Evolutionary conservation across 2,888 invertebrate genomes (phyloP).

Genomic region (Caenorhabditis sp.): DNA sequence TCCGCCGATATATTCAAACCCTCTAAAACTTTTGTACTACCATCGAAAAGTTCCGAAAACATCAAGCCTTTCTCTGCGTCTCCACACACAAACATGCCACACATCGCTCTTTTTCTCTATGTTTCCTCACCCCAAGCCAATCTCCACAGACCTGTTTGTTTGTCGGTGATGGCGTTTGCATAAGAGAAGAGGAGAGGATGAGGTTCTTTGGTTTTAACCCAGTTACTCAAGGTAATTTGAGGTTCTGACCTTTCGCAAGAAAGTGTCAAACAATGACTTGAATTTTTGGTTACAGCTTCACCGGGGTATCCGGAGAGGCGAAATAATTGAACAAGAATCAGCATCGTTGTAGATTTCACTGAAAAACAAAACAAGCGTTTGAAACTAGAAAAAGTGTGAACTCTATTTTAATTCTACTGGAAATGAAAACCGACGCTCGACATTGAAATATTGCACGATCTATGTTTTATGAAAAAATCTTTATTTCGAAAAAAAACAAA

Average conservation of each 20-base stretch:
- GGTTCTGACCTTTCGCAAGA: background rate
- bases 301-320: background rate
- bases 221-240: constrained; percentile 1
- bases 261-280: background rate
- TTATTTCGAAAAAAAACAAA: background rate
- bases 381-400: too few relatives aligned
- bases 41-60: too few relatives aligned
- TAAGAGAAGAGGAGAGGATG: background rate
- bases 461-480: background rate
- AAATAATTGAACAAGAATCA: background rate
- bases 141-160: background rate
- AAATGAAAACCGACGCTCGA: too few relatives aligned
- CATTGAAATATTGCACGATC: too few relatives aligned
- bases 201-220: background rate
- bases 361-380: too few relatives aligned
- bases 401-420: too few relatives aligned
- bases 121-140: background rate
- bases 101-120: background rate
- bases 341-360: too few relatives aligned
- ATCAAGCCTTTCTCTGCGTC: background rate
- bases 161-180: background rate
- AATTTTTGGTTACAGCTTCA: background rate
- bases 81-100: background rate
- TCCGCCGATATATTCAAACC: too few relatives aligned
- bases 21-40: too few relatives aligned